A percentile compares a stretch with the other conserved stretches of the same genome.
Evolutionary conservation across 2,113 vertebrate species (phyloP).

Genomic region (Glaucidium brasilianum): DNA sequence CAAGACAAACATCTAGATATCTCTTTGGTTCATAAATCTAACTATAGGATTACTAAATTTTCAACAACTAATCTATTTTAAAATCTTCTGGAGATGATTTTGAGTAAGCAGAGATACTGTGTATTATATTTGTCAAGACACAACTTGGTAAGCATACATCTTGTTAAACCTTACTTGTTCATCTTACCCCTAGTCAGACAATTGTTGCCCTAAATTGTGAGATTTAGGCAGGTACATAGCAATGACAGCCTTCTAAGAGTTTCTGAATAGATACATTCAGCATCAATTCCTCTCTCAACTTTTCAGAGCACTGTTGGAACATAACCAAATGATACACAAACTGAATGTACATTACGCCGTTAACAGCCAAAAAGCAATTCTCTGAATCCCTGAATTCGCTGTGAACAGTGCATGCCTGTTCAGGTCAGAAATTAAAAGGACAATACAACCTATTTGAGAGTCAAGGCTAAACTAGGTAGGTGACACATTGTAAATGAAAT

Average conservation of each 20-base stretch:
- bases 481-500: background rate
- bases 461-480: background rate
- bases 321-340: background rate
- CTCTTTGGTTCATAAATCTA: background rate
- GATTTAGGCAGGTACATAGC: background rate
- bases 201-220: rapidly evolving
- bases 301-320: background rate
- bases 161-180: background rate
- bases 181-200: background rate
- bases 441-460: background rate
- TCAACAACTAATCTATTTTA: background rate
- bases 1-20: background rate
- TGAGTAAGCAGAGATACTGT: background rate
- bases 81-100: background rate
- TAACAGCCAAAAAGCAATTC: background rate
- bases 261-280: background rate
- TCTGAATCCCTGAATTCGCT: rapidly evolving
- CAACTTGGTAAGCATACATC: background rate
- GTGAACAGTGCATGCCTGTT: rapidly evolving
- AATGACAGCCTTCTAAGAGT: background rate
- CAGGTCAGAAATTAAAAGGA: background rate
- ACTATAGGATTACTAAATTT: background rate
- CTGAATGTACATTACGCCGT: rapidly evolving
- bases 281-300: background rate
- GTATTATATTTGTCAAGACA: background rate